Conservation (phyloP, 2,888 invertebrate species). For the Polymixis flavicincta region DNA sequence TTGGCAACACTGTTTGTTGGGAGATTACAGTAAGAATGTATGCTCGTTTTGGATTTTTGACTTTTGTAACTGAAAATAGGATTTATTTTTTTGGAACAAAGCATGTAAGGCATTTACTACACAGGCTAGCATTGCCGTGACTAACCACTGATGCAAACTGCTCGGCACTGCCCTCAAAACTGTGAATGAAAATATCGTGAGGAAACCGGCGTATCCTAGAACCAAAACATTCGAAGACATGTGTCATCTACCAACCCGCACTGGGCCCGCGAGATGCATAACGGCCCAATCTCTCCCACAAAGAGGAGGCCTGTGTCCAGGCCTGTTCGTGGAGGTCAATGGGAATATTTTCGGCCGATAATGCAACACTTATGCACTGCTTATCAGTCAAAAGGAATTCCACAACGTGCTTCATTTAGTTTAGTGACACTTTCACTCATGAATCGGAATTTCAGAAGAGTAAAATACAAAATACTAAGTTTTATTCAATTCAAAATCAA, state of each 20-base stretch:
- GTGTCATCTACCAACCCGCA: too few relatives aligned
- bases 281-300: too few relatives aligned
- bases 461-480: neutral
- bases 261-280: too few relatives aligned
- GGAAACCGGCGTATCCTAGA: too few relatives aligned
- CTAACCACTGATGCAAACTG: neutral
- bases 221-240: too few relatives aligned
- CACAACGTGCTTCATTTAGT: neutral
- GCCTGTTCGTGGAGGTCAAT: too few relatives aligned
- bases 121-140: neutral
- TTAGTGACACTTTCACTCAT: neutral
- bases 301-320: too few relatives aligned
- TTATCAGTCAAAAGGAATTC: neutral
- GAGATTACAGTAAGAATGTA: neutral
- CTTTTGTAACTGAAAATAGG: neutral
- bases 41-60: neutral
- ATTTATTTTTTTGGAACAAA: neutral
- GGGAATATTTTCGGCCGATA: too few relatives aligned
- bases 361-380: neutral
- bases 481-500: too few relatives aligned
- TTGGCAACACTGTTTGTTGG: conserved; percentile 33
- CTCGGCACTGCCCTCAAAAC: too few relatives aligned
- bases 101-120: neutral
- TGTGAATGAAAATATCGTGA: too few relatives aligned
- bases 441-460: neutral